Base-by-base conservation (phyloP, 2,797 vertebrate species). In the Cynodonichthys magdalenae region DNA sequence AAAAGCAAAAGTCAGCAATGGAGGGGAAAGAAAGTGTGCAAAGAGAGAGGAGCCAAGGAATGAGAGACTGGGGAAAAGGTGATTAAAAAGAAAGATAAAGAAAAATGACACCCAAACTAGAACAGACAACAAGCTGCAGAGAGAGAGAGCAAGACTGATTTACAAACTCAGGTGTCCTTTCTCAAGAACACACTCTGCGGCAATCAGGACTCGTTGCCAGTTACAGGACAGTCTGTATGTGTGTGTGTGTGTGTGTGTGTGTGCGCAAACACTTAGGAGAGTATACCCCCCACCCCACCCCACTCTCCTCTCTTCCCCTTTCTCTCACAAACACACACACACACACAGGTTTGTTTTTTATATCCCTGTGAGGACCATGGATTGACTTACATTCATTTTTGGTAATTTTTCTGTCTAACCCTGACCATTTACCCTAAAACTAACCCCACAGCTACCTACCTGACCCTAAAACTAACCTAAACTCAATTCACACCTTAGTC, bases 151-250 rank as follows among this genome's bases (percentile, higher is more conserved):
- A 20, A 63, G 63, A 71, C 68, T 77, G 87, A 85, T 90, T 89
- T 89, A 88, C 72, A 90, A 88, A 88, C 70, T 86, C 82, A 78
- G 77, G 81, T 87, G 90, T 90, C 90, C 88, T 92, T 87, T 85
- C 82, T 89, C 85, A 91, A 91, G 90, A 81, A 87, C 89, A 86
- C 27, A 7, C 84, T 81, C 83, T 91, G 88, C 79, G 59, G 79
- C 80, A 89, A 65, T 66, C 68, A 63, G 71, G 51, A 69, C 64
- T 83, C 70, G 54, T 63, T 62, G 66, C 70, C 70, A 71, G 58
- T 60, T 64, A 79, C 69, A 71, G 69, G 63, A 53, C 54, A 44
- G 71, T 55, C 68, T 59, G 46, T 36, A 15, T 44, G 41, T 42
- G 41, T 44, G 41, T 18, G n/a, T 46, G 7, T 19, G 44, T 46